Percentiles rank a stretch among this genome's conserved stretches.
Evolutionary conservation across 1,140 invertebrate genomes (phyloP).

Genomic region (Agraylea sexmaculata): DNA sequence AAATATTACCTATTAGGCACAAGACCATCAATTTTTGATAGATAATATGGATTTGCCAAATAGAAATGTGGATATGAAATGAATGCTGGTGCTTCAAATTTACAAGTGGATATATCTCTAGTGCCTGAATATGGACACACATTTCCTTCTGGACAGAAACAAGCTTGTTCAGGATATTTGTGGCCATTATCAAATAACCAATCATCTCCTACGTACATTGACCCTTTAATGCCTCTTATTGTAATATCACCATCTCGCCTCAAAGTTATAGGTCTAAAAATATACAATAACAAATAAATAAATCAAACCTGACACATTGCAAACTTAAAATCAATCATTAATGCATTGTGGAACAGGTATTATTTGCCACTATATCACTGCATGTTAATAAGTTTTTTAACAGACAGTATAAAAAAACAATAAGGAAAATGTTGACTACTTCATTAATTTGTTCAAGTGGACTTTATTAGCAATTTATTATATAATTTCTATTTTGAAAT

Average conservation of each 20-base stretch:
- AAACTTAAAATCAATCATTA: neutral
- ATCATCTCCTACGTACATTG: constrained; percentile 13
- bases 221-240: constrained; percentile 15
- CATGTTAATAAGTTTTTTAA: too few relatives aligned
- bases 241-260: constrained; percentile 8
- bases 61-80: constrained; percentile 72
- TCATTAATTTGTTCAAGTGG: too few relatives aligned
- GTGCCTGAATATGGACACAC: constrained; percentile 40
- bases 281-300: neutral
- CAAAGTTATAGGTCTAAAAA: constrained; percentile 16
- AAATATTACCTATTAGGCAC: constrained; percentile 25
- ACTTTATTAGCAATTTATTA: too few relatives aligned
- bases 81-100: constrained; percentile 56
- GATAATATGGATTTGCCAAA: constrained; percentile 48
- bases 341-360: neutral
- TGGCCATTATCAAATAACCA: constrained; percentile 17
- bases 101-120: constrained; percentile 47
- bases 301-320: neutral
- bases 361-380: too few relatives aligned
- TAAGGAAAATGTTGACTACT: too few relatives aligned
- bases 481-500: too few relatives aligned
- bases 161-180: constrained; percentile 27
- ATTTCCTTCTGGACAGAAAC: constrained; percentile 36
- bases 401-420: too few relatives aligned
- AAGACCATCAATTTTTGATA: constrained; percentile 39